These are phyloP conservation scores for Lymantria monacha DNA, from an alignment of 2,888 invertebrate species.

Conservation along the genomic window DNA sequence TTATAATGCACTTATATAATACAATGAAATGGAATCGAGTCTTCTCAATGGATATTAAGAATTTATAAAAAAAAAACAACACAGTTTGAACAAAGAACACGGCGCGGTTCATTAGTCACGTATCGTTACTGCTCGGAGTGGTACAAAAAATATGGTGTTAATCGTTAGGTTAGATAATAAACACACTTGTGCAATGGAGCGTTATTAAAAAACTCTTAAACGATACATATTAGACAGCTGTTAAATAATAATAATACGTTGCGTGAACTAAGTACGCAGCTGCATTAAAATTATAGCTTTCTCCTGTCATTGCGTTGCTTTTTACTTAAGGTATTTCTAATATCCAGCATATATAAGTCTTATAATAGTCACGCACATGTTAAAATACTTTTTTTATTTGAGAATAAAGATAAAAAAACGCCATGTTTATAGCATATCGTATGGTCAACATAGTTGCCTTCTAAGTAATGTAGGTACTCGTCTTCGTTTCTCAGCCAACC, in stretches of 20 bases:
- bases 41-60: slow-evolving; percentile 45
- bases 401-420: no score
- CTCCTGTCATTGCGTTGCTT: slow-evolving; percentile 9
- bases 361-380: slow-evolving; percentile 2
- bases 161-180: slow-evolving; percentile 33
- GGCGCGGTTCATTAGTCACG: slow-evolving; percentile 74
- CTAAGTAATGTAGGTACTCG: no score
- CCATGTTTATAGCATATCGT: no score
- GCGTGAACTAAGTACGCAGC: slow-evolving; percentile 19
- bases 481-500: no score
- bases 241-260: slow-evolving; percentile 31
- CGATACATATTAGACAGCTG: slow-evolving; percentile 26
- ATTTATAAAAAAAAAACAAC: slow-evolving; percentile 59
- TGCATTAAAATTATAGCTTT: slow-evolving; percentile 26
- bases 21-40: slow-evolving; percentile 57
- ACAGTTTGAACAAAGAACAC: slow-evolving; percentile 48
- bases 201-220: slow-evolving; percentile 32
- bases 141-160: slow-evolving; percentile 41
- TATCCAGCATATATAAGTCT: not conserved
- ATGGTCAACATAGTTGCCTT: no score
- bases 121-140: slow-evolving; percentile 44
- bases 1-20: slow-evolving; percentile 73
- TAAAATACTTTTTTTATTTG: no score
- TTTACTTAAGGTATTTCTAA: not conserved
- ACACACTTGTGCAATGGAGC: slow-evolving; percentile 45